These are phyloP conservation scores for Corythoichthys haematopterus DNA, from an alignment of 2,113 vertebrate species.

Conservation along the genomic window DNA sequence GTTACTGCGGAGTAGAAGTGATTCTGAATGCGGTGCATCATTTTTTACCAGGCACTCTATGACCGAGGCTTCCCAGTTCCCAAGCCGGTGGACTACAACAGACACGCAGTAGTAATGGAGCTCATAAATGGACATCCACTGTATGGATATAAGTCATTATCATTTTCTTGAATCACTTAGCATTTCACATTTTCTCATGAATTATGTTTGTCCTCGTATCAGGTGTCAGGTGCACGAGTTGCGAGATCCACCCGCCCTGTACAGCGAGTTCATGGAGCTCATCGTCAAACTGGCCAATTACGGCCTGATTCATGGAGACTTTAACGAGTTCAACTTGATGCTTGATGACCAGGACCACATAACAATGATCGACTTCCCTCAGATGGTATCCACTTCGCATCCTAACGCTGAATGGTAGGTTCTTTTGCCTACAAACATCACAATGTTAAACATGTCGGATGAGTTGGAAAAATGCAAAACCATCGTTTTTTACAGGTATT, in stretches of 20 bases:
- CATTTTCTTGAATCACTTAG: not conserved
- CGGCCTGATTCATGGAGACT: constrained; percentile 95
- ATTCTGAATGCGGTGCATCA: not conserved
- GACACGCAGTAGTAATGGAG: constrained; percentile 94
- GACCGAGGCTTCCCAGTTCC: constrained; percentile 93
- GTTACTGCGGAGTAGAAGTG: not conserved
- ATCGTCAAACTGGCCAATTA: constrained; percentile 91
- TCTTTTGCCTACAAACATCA: not conserved
- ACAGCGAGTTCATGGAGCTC: constrained; percentile 93
- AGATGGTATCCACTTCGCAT: constrained; percentile 97
- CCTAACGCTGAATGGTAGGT: constrained; percentile 90
- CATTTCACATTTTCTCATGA: not conserved
- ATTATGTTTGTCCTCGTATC: constrained; percentile 15
- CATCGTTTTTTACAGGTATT: constrained; percentile 77
- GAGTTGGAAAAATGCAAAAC: not conserved
- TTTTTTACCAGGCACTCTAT: constrained; percentile 78
- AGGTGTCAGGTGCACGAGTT: constrained; percentile 87
- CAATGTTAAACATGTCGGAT: not conserved
- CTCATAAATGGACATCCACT: constrained; percentile 91
- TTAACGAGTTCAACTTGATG: constrained; percentile 97
- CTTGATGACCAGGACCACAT: constrained; percentile 84
- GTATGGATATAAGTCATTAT: constrained; percentile 71
- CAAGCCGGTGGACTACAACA: constrained; percentile 91
- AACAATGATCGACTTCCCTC: constrained; percentile 97
- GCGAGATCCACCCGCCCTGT: constrained; percentile 83